Base-by-base conservation (phyloP, 2,888 invertebrate genomes). In the Drosophila merina region DNA sequence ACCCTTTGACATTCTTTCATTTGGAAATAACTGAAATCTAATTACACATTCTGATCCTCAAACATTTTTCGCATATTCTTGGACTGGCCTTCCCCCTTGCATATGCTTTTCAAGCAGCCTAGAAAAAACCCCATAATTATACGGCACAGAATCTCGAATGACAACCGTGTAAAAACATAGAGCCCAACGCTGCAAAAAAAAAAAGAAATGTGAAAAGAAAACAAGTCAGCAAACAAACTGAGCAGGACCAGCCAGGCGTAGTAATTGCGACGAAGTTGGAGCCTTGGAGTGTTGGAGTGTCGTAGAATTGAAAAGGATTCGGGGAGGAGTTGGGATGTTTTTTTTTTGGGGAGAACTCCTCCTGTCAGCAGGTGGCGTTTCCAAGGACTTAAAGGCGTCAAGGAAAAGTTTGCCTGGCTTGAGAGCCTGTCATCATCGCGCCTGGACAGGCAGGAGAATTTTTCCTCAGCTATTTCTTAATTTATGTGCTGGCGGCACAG, bases 391-490 rank as follows among this genome's bases (percentile, higher is more conserved):
- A 51, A 52, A 52, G 68, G 68, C 70, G 47, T 68, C 70, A 52
- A 31, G 52, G 26, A 52, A 69, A 70, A 54, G 59, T 70, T 70
- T 38, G 49, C 68, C 38, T 10, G 54, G 31, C 48, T 58, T 30
- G 44, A 59, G 58, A 48, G 58, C 52, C 70, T 60, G 60, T 71
- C 60, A 60, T 55, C 50, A 40, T 45, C 30, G 57, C 28, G 28
- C 44, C 26, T 20, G 40, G 40, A 20, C 31, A 48, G 66, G 63
- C 56, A 59, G 30, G 38, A 56, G 71, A 28, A 58, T 74, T 73
- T 71, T 69, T 69, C 66, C 75, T 73, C 81, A 77, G 68, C 77
- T 81, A 84, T 77, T 86, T 80, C 85, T 77, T 86, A 86, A 82
- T 82, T 86, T 82, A 86, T 86, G 87, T 76, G 81, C 81, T 63